Conservation (phyloP, 2,888 invertebrate species). For the Latheticus oryzae region DNA sequence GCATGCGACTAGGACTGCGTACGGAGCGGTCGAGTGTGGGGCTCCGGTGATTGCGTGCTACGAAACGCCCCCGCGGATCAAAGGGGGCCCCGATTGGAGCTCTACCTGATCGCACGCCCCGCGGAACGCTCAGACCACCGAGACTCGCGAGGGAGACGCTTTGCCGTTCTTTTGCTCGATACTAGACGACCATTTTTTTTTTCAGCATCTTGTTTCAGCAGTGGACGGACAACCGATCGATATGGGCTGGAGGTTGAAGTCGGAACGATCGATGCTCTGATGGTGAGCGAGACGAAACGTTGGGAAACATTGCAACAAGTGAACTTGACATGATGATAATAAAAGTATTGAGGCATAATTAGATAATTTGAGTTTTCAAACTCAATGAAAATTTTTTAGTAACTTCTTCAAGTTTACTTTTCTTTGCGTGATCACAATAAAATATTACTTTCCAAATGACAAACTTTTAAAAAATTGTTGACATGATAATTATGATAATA, state of each 20-base stretch:
- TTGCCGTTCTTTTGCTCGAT: background rate
- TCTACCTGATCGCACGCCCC: conserved; percentile 53
- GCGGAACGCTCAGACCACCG: conserved; percentile 39
- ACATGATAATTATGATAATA: no score
- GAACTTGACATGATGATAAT: background rate
- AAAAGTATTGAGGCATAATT: no score
- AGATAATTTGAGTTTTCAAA: no score
- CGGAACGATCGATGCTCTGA: background rate
- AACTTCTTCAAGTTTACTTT: no score
- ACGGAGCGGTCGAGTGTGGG: conserved; percentile 41
- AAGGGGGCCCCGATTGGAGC: conserved; percentile 54
- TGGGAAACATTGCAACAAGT: conserved; percentile 1
- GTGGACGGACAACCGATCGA: no score
- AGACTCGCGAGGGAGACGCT: conserved; percentile 11
- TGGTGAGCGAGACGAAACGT: background rate
- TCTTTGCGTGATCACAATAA: no score
- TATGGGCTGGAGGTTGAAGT: background rate
- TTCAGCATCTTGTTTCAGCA: conserved; percentile 9
- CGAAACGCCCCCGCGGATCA: conserved; percentile 52
- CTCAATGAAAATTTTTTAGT: no score
- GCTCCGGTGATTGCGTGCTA: conserved; percentile 49
- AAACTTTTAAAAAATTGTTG: no score
- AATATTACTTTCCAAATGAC: no score
- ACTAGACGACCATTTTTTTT: conserved; percentile 42
- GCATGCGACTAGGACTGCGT: conserved; percentile 54